Evolutionary conservation across 1,140 invertebrate species (phyloP), one percentile per base, ranked within the genome.

Genomic region (Conus betulinus): DNA sequence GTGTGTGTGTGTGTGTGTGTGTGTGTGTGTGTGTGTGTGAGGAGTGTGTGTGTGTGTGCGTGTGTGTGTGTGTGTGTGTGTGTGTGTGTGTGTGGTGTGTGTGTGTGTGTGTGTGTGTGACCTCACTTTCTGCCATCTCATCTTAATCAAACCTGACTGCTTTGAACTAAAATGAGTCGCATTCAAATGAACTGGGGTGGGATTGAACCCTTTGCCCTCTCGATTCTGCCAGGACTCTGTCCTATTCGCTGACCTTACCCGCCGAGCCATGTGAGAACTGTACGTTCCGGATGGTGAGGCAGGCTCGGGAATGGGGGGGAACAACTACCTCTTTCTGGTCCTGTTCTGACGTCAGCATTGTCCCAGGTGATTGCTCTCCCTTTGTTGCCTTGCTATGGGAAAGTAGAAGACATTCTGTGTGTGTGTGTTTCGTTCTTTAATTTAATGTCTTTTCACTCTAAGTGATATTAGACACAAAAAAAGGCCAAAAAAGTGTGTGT

Each of bases 261-360:
- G 97, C 97, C 95, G 97, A 98, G 92, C 97, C 97, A 13, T 99
- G 99, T 93, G 96, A 96, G 60, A 98, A 98, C 94, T 99, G 99
- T 94, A 98, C 98, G 0, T 96, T 99, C 67, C 96, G 98, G 82
- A 95, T 99, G 85, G 96, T 99, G 17, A 96, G 98, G 1, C 97
- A 99, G 95, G 98, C 98, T 0, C 96, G 96, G 51, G 98, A 99
- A 96, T 99, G 98, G 98, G 97, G 98, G 97, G 95, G 95, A 17
- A 85, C 96, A 17, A 85, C 96, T 90, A 99, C 99, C 94, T 96
- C 97, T 90, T 90, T 99, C 95, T 98, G 98, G 98, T 98, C 98
- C 1, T 99, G 99, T 93, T 97, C 98, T 4, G 98, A 99, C 95
- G 97, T 99, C 81, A 98, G 99, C 93, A 98, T 99, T 90, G 96